A percentile compares a stretch with the other conserved stretches of the same genome.
These are phyloP conservation scores for Acanthosepion lycidas DNA, from an alignment of 2,888 invertebrate species.

Conservation along the genomic window DNA sequence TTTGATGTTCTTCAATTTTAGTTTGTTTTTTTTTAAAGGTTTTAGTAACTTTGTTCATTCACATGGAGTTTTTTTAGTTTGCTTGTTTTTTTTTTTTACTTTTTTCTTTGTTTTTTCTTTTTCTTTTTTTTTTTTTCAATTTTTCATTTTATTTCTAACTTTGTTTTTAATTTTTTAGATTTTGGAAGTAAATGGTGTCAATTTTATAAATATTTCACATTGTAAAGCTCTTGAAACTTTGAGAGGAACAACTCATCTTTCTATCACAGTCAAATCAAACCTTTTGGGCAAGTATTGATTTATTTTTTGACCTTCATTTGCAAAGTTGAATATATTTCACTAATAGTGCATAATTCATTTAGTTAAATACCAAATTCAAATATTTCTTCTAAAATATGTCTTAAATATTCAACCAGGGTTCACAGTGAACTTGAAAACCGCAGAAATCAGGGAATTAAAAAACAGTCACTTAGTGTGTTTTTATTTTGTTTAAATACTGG, in stretches of 20 bases:
- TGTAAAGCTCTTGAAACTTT: conserved; percentile 93
- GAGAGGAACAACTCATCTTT: conserved; percentile 93
- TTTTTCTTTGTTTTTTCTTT: too few relatives aligned
- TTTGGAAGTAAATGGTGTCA: conserved; percentile 97
- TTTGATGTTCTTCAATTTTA: too few relatives aligned
- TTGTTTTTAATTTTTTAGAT: conserved; percentile 77
- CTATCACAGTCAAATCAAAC: conserved; percentile 97
- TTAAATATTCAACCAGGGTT: too few relatives aligned
- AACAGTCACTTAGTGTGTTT: too few relatives aligned
- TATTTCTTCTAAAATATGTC: too few relatives aligned
- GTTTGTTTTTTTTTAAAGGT: not conserved
- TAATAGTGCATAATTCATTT: too few relatives aligned
- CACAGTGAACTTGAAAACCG: too few relatives aligned
- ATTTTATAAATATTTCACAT: conserved; percentile 93
- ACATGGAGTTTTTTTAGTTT: not conserved
- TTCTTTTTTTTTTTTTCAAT: accelerated
- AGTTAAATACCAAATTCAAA: too few relatives aligned
- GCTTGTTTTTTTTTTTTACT: not conserved
- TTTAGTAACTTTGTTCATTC: too few relatives aligned
- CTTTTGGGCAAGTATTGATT: conserved; percentile 81
- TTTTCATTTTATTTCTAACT: not conserved
- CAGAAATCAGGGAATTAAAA: too few relatives aligned
- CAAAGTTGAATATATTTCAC: too few relatives aligned
- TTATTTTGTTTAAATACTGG: too few relatives aligned
- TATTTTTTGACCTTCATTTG: not conserved